Evolutionary conservation across 2,888 invertebrate species (phyloP).

Genomic region (Conchocele bisecta): DNA sequence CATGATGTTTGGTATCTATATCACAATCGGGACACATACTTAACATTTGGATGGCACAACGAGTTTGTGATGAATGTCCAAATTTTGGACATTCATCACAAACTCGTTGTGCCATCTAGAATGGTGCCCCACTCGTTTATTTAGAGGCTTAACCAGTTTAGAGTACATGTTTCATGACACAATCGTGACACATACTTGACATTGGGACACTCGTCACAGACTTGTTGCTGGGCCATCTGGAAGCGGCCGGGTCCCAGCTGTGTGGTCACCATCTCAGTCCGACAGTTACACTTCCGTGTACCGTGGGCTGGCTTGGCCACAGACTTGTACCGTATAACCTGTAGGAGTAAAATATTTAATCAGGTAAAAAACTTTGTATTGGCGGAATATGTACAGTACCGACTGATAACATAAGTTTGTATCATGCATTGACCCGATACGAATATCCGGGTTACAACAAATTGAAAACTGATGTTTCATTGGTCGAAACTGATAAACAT

Average conservation of each 20-base stretch:
- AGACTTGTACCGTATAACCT: constrained; percentile 98
- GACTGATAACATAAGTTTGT: no score
- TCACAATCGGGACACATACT: constrained; percentile 83
- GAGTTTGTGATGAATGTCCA: constrained; percentile 99
- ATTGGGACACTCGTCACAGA: constrained; percentile 99
- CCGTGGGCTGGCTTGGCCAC: constrained; percentile 96
- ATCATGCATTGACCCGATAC: no score
- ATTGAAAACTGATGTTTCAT: no score
- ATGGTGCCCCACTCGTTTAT: no score
- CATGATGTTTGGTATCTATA: no score
- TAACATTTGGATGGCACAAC: constrained; percentile 97
- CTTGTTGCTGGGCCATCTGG: constrained; percentile 97
- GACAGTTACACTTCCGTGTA: constrained; percentile 98
- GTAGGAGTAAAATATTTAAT: no score
- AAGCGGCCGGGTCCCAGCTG: constrained; percentile 98
- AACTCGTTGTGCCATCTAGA: constrained; percentile 97
- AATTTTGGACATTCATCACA: constrained; percentile 99
- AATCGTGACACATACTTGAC: constrained; percentile 86
- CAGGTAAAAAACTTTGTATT: no score
- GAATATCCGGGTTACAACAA: no score
- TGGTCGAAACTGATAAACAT: no score
- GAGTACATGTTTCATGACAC: background rate
- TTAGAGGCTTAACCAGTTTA: no score
- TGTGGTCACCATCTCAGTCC: constrained; percentile 99
- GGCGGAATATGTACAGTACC: no score